Evolutionary conservation across 2,888 invertebrate genomes (phyloP).

Genomic region (Cabera pusaria): DNA sequence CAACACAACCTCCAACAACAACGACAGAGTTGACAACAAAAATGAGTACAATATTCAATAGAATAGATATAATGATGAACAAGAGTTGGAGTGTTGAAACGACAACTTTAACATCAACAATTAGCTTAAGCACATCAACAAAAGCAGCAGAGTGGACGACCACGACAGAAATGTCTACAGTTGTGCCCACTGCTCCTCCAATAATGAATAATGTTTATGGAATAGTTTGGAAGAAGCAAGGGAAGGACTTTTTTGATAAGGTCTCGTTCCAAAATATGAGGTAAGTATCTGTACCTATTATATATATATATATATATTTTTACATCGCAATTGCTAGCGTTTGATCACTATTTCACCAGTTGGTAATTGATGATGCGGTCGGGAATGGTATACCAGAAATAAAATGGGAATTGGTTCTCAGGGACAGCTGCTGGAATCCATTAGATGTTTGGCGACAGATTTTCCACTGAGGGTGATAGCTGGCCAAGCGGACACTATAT

Average conservation of each 20-base stretch:
- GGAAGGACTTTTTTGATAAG: conserved; percentile 66
- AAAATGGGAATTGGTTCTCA: too few relatives aligned
- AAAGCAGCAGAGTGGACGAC: conserved; percentile 50
- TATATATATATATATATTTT: conserved; percentile 38
- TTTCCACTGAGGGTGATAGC: too few relatives aligned
- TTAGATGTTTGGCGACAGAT: too few relatives aligned
- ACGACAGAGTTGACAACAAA: conserved; percentile 69
- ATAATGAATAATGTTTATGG: conserved; percentile 73
- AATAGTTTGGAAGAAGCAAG: conserved; percentile 75
- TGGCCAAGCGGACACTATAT: too few relatives aligned
- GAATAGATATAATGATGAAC: conserved; percentile 77
- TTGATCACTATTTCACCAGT: conserved; percentile 84
- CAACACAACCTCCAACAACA: conserved; percentile 59
- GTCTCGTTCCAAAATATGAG: conserved; percentile 74
- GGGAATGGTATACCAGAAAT: too few relatives aligned
- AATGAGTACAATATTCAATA: conserved; percentile 74
- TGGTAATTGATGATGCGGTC: too few relatives aligned
- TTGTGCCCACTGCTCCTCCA: conserved; percentile 50
- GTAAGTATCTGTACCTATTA: too few relatives aligned
- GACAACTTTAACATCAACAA: conserved; percentile 69
- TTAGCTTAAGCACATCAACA: conserved; percentile 70
- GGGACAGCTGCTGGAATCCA: too few relatives aligned
- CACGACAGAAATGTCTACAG: conserved; percentile 52
- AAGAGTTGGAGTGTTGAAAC: conserved; percentile 81
- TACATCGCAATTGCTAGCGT: conserved; percentile 77